Evolutionary conservation across 2,113 vertebrate species (phyloP), one percentile per base, ranked within the genome.

Genomic region (Ceyx margarethae): DNA sequence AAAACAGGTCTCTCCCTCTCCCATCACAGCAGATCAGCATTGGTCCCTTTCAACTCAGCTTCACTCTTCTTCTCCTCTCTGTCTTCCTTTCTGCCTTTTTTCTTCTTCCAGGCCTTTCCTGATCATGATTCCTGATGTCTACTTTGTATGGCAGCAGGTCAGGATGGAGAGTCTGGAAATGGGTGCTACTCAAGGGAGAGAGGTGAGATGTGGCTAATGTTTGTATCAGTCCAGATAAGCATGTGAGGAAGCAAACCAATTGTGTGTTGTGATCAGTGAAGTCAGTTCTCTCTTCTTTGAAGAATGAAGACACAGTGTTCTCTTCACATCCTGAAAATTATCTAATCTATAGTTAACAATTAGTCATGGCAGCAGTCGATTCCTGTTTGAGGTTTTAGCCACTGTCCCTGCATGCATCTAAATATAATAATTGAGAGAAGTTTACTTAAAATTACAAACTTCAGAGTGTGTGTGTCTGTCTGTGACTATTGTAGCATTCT

Each of bases 201-300:
- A 26, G 25, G 37, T 0, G 6, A 62, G 51, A 5, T 29, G 51
- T 28, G 28, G 28, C 28, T 43, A 28, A 23, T 0, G 0, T 16
- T 77, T 53, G 11, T 62, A 14, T 48, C 20, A 26, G 58, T 54
- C 26, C 48, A 45, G 62, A n/a, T 13, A 43, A 79, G n/a, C 29
- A 2, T 9, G 11, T 17, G 11, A 8, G 21, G 54, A 54, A 42
- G 64, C 10, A 33, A 66, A 13, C 42, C 31, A 11, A 9, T 6
- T 31, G 35, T 66, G 9, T 23, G 28, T 9, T 69, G 69, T 86
- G 77, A 53, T 71, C 28, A 12, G 37, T 54, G 31, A 19, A 56
- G 43, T 66, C 28, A 58, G 60, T 20, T 74, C n/a, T 26, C 18
- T 90, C 65, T 60, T n/a, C 64, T 88, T 54, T 71, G 82, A 76